Conservation (phyloP, 1,140 invertebrate species). For the Drusus annulatus region DNA sequence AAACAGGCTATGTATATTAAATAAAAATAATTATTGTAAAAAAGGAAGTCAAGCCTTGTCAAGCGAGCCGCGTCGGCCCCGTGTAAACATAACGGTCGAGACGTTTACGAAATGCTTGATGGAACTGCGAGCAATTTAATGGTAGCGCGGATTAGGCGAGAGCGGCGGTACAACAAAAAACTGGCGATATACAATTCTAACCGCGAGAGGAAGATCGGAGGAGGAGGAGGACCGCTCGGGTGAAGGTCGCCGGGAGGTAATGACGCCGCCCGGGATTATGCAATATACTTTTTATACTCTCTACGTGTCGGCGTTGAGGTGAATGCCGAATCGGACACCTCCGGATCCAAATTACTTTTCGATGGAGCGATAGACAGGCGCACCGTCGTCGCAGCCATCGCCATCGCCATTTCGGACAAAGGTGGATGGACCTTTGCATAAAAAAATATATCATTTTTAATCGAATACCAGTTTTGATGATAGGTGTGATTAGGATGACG, state of each 20-base stretch:
- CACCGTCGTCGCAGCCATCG: too few species aligned
- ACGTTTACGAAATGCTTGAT: constrained; percentile 10
- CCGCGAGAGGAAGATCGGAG: neutral
- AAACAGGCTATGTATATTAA: too few species aligned
- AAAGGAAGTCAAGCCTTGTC: too few species aligned
- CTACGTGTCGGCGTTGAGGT: neutral
- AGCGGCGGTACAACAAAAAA: constrained; percentile 20
- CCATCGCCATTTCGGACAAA: too few species aligned
- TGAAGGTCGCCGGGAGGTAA: constrained; percentile 32
- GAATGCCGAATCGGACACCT: constrained; percentile 23
- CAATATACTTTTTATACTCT: constrained; percentile 23
- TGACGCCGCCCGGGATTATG: constrained; percentile 14
- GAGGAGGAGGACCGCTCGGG: neutral
- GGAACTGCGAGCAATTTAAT: constrained; percentile 20
- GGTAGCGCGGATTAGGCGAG: constrained; percentile 31
- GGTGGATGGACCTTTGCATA: too few species aligned
- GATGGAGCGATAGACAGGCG: neutral
- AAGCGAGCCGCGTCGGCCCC: too few species aligned
- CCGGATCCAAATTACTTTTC: constrained; percentile 1
- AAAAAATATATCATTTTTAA: too few species aligned
- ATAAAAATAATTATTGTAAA: too few species aligned
- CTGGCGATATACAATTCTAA: constrained; percentile 5
- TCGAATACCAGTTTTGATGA: too few species aligned
- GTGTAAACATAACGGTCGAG: constrained; percentile 15
- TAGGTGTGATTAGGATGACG: too few species aligned